A percentile compares a stretch with the other conserved stretches of the same genome.
These are phyloP conservation scores for Drosophila baimaii DNA, from an alignment of 1,140 invertebrate species.

Conservation along the genomic window DNA sequence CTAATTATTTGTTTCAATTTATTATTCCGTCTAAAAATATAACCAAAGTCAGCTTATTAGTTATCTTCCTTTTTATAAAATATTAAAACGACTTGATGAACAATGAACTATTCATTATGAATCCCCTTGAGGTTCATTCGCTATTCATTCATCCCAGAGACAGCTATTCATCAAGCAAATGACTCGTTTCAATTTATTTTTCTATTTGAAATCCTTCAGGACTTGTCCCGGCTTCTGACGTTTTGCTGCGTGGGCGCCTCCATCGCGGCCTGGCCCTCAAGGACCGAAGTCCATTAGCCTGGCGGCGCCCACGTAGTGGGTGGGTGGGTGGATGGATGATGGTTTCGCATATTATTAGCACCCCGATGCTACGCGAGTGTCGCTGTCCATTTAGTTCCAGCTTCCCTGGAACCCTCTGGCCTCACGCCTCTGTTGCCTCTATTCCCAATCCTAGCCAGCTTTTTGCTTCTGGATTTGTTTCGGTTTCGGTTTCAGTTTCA, in stretches of 20 bases:
- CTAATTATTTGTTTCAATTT: background rate
- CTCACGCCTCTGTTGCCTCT: background rate
- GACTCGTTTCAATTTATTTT: constrained; percentile 13
- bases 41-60: no score
- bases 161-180: constrained; percentile 27
- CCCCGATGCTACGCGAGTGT: constrained; percentile 17
- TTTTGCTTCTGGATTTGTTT: constrained; percentile 27
- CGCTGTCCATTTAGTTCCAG: constrained; percentile 18
- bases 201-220: background rate
- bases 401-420: constrained; percentile 2
- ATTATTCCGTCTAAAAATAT: background rate
- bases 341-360: constrained; percentile 33
- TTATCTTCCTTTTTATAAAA: no score
- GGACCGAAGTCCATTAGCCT: constrained; percentile 48
- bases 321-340: constrained; percentile 9
- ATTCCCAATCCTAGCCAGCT: constrained; percentile 2
- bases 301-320: constrained; percentile 49
- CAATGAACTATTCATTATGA: background rate
- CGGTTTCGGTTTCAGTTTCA: constrained; percentile 38
- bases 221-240: background rate
- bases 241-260: constrained; percentile 13
- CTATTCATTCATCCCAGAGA: background rate
- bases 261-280: background rate
- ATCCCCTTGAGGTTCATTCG: background rate
- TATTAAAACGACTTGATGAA: background rate